Evolutionary conservation across 2,797 vertebrate genomes (phyloP), one percentile per base, ranked within the genome.

Genomic region (Anabacerthia variegaticeps): DNA sequence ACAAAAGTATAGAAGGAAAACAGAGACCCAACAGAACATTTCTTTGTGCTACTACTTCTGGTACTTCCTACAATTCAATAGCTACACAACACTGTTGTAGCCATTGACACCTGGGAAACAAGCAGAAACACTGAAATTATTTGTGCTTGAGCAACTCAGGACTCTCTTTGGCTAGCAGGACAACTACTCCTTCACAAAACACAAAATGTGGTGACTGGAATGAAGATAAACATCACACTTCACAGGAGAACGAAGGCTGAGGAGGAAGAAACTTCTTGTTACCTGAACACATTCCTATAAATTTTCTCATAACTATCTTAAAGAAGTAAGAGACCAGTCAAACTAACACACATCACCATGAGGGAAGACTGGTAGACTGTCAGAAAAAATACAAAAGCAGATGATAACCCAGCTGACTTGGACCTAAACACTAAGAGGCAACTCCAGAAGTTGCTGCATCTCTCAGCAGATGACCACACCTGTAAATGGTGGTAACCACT

Each of bases 11-110:
- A 79, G n/a, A 76, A 76, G 14, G 10, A 74, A 80, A 95, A 73
- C 39, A 52, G 0, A 59, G 48, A 77, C 9, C 15, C 55, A 17
- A 58, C 10, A 51, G 24, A 52, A 68, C 13, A 30, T 26, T 66
- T 72, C 11, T 85, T 51, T 46, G 19, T 10, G 6, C 32, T 68
- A 59, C 20, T 73, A 44, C 46, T 85, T 85, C 78, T 77, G 37
- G 11, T 69, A 80, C 48, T 80, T 94, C 72, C 59, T 92, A 55
- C 41, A 89, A 74, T 74, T 83, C 52, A 77, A 36, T 7, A 71
- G 39, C 73, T 73, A 74, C 17, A 86, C 48, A 76, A 61, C 20
- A 66, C n/a, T 28, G 14, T 55, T 49, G 44, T 7, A 82, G 36
- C 17, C 13, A 72, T 20, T 27, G 30, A 16, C 32, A 79, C 4